phyloP scores from a whole-genome alignment of 64 coral and sea anemone genomes.

The Montipora cactus region DNA sequence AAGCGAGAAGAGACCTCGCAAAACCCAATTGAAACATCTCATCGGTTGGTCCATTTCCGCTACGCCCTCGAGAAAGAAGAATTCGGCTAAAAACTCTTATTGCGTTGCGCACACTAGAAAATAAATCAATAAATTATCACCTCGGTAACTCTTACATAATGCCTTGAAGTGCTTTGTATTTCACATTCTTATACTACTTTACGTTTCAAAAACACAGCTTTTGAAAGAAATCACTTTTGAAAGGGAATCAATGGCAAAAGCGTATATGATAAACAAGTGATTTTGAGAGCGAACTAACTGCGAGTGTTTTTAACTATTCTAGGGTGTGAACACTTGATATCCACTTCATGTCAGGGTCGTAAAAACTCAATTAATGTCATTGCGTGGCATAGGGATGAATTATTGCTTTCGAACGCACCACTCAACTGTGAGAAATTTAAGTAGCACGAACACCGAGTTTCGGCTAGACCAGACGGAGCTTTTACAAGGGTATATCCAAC shows the following conservation, averaged over 20 bases:
- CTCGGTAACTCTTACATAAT: not conserved
- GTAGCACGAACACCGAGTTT: not conserved
- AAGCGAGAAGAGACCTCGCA: too few relatives aligned
- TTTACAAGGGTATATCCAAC: not conserved
- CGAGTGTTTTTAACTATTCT: not conserved
- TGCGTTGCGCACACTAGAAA: not conserved
- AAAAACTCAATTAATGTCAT: not conserved
- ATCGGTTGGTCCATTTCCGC: too few relatives aligned
- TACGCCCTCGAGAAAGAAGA: too few relatives aligned
- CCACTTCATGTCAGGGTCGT: not conserved
- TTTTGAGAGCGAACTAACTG: not conserved
- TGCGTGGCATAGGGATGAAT: not conserved
- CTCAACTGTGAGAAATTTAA: not conserved
- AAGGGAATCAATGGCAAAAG: not conserved
- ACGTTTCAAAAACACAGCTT: not conserved
- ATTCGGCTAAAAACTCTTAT: too few relatives aligned
- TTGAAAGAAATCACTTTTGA: not conserved
- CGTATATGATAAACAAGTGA: not conserved
- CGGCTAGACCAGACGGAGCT: not conserved
- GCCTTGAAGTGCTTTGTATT: not conserved
- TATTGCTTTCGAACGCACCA: not conserved
- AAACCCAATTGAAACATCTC: too few relatives aligned
- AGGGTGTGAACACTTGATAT: not conserved
- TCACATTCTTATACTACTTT: not conserved
- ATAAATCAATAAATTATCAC: not conserved